Percentiles rank a stretch among this genome's conserved stretches.
Conservation (phyloP, 2,113 vertebrate genomes). For the Ophiodon elongatus region DNA sequence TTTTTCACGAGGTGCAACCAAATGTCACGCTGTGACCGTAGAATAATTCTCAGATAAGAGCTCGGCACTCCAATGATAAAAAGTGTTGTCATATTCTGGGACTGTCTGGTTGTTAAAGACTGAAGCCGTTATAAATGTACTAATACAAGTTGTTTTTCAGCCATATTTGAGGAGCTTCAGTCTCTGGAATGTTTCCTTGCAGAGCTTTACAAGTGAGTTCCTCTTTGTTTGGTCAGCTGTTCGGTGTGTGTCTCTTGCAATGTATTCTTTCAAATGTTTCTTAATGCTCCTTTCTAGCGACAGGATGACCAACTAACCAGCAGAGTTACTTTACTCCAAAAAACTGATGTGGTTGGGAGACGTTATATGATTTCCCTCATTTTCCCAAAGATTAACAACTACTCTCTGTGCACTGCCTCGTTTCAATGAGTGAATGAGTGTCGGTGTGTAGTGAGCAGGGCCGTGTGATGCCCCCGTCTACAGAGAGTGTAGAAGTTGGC, state of each 20-base stretch:
- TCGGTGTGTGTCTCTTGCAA: neutral
- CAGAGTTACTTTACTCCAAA: too few species aligned
- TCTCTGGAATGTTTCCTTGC: slow-evolving; percentile 96
- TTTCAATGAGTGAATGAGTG: too few species aligned
- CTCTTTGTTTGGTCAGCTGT: slow-evolving; percentile 75
- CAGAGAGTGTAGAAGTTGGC: too few species aligned
- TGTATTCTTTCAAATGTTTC: neutral
- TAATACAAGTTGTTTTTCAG: slow-evolving; percentile 75
- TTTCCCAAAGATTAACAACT: too few species aligned
- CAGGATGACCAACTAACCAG: neutral
- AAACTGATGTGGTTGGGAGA: neutral
- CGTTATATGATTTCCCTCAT: too few species aligned
- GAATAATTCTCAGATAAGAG: neutral
- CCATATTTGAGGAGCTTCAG: slow-evolving; percentile 95
- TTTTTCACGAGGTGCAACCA: neutral
- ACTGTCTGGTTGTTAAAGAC: neutral
- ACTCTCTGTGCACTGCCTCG: too few species aligned
- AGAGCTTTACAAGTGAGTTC: slow-evolving; percentile 96
- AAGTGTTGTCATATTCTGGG: neutral
- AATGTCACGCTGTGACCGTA: neutral
- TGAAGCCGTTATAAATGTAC: neutral
- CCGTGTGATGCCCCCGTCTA: too few species aligned
- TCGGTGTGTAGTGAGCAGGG: too few species aligned
- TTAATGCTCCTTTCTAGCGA: neutral
- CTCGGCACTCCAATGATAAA: neutral